These are phyloP conservation scores for mouse (Mus musculus) DNA, from an alignment of 2,113 vertebrate genomes.

Conservation along the genomic window GRCm39 chr2:126943501-126944000, in stretches of 20 bases:
- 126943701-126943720: not conserved
- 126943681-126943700: not conserved
- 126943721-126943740: not conserved
- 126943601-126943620: too few species aligned
- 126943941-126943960: not conserved
- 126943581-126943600: too few species aligned
- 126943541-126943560: too few species aligned
- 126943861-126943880: not conserved
- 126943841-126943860: not conserved
- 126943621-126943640: too few species aligned
- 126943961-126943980: not conserved
- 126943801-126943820: not conserved
- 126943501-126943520: too few species aligned
- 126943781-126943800: not conserved
- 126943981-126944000: not conserved
- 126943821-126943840: not conserved
- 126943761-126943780: not conserved
- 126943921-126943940: not conserved
- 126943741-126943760: not conserved
- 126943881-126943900: not conserved
- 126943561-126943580: too few species aligned
- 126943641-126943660: not conserved
- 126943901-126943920: not conserved
- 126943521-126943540: too few species aligned
- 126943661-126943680: not conserved